phyloP scores from a whole-genome alignment of 2,797 vertebrate genomes.

The Ambastaia sidthimunki region DNA sequence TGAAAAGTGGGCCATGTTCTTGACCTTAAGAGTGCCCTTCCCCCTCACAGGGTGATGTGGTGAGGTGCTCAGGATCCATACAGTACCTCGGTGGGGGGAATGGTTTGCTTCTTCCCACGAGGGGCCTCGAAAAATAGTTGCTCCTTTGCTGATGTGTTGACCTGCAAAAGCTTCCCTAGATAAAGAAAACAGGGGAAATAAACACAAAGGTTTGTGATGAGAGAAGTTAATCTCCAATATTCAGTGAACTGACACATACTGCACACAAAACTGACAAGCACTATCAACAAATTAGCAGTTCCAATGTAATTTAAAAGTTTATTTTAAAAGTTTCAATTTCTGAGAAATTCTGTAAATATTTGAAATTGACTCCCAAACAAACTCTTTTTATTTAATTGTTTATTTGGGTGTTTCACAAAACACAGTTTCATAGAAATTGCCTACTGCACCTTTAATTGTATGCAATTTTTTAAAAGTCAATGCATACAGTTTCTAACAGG shows the following conservation, averaged over 20 bases:
- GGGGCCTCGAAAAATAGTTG: constrained; percentile 98
- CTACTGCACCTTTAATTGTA: too few species aligned
- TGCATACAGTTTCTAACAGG: too few species aligned
- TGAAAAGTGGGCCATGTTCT: constrained; percentile 76
- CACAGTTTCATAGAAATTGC: too few species aligned
- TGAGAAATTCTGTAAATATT: too few species aligned
- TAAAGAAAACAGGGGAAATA: constrained; percentile 49
- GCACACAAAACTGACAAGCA: too few species aligned
- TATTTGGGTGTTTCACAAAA: too few species aligned
- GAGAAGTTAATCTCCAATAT: not conserved
- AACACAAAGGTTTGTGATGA: not conserved
- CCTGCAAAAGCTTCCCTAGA: constrained; percentile 95
- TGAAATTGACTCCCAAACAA: too few species aligned
- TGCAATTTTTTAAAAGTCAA: too few species aligned
- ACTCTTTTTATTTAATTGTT: too few species aligned
- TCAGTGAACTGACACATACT: not conserved
- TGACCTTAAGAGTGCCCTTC: constrained; percentile 71
- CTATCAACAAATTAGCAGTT: too few species aligned
- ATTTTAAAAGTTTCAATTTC: too few species aligned
- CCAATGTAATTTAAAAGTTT: too few species aligned
- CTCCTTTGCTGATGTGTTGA: constrained; percentile 97
- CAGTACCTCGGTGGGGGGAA: constrained; percentile 85
- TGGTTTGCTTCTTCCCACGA: constrained; percentile 92
- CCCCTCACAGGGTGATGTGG: constrained; percentile 47
- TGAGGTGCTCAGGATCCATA: constrained; percentile 65